phyloP scores from a whole-genome alignment of 2,113 vertebrate genomes.

The Hippocampus barbouri region DNA sequence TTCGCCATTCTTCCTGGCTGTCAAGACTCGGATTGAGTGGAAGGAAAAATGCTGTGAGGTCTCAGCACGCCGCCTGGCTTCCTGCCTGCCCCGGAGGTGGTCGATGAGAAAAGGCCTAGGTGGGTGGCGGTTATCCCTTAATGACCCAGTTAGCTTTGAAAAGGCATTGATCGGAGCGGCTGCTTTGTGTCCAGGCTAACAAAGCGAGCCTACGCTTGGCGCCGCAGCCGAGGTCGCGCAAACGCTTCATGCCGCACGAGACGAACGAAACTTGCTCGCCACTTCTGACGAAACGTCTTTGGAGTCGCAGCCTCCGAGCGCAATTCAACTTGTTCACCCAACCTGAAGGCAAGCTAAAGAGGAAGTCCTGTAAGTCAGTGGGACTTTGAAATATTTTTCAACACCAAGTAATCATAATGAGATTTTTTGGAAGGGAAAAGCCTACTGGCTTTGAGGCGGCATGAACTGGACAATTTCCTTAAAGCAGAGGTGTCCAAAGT shows the following conservation, averaged over 20 bases:
- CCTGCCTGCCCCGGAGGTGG: constrained; percentile 41
- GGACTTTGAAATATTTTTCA: constrained; percentile 1
- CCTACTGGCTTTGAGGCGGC: neutral
- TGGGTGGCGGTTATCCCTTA: constrained; percentile 68
- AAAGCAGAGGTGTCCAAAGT: neutral
- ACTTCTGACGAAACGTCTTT: neutral
- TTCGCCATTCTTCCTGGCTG: neutral
- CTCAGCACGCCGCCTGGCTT: constrained; percentile 17
- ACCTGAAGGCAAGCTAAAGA: neutral
- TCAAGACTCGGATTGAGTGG: neutral
- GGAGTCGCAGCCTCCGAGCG: neutral
- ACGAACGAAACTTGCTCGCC: neutral
- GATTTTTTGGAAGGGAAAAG: neutral
- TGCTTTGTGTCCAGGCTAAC: constrained; percentile 47
- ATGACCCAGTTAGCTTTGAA: constrained; percentile 68
- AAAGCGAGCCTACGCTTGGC: constrained; percentile 25
- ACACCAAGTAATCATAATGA: neutral
- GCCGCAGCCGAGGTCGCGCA: constrained; percentile 20
- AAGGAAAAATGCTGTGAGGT: constrained; percentile 29
- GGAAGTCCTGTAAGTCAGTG: neutral
- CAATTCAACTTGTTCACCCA: neutral
- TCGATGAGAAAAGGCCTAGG: constrained; percentile 61
- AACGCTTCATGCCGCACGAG: constrained; percentile 1
- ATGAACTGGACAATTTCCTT: neutral
- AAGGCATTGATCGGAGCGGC: constrained; percentile 58